Evolutionary conservation across 2,113 vertebrate genomes (phyloP), one percentile per base, ranked within the genome.

Genomic region (Corythoichthys intestinalis): DNA sequence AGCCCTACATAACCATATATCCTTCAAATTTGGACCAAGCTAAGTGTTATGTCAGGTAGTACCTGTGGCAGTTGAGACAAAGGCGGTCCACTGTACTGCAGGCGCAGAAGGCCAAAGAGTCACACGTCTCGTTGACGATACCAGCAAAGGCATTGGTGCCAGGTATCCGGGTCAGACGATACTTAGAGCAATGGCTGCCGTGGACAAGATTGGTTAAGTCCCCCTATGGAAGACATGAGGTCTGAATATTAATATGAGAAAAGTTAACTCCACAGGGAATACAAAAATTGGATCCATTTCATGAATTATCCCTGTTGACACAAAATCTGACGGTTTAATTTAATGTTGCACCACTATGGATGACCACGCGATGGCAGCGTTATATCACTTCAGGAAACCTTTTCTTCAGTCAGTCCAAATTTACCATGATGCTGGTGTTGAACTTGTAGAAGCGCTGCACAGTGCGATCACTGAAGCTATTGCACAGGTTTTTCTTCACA

Each of bases 41-140:
- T 3, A 3, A 37, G 11, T 8, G n/a, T 62, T 10, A 63, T 17
- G 3, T 47, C 4, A 0, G 17, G 4, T 14, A 4, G 79, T 75
- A 97, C 97, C 97, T 93, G 93, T 99, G 97, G 88, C 97, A 99
- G 92, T 98, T 99, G 81, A 99, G 95, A 75, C 97, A 99, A 69
- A 99, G 95, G 1, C 97, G 93, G 88, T 99, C 97, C 59, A 99
- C 97, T 63, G 98, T 98, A 80, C 97, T 99, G 80, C 97, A 99
- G 54, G 97, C 97, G 1, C 97, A 99, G 92, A 99, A 99, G 0
- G 97, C 97, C 17, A 99, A 91, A 0, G 97, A 97, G 75, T 98
- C 96, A 0, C 97, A 99, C 0, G 96, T 98, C 87, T 99, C 97
- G 0, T 99, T 99, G 83, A 99, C 96, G 0, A 99, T 96, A 2